These are phyloP conservation scores for Drosophila kurseongensis DNA, from an alignment of 1,140 invertebrate genomes.

Conservation along the genomic window DNA sequence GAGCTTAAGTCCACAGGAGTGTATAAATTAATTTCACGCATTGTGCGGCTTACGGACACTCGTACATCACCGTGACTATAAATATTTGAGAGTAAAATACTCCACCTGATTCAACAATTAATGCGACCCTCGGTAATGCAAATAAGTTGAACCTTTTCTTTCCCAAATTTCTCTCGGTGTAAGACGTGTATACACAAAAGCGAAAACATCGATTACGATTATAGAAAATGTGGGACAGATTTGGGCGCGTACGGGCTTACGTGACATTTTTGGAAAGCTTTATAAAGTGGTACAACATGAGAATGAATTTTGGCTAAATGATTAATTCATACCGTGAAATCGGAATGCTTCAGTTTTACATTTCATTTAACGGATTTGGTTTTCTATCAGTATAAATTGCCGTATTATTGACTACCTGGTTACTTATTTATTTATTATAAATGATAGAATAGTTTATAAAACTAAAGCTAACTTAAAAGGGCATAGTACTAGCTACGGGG, in stretches of 20 bases:
- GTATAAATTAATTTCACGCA: conserved; percentile 44
- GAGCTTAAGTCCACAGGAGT: conserved; percentile 35
- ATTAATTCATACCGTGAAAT: conserved; percentile 5
- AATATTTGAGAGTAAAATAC: conserved; percentile 29
- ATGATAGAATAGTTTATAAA: too few relatives aligned
- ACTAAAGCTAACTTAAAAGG: too few relatives aligned
- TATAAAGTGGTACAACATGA: background rate
- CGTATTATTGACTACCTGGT: too few relatives aligned
- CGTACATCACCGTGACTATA: conserved; percentile 3
- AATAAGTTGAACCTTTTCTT: conserved; percentile 1
- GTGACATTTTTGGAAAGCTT: conserved; percentile 23
- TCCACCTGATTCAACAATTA: conserved; percentile 46
- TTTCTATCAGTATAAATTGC: background rate
- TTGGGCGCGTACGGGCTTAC: conserved; percentile 10
- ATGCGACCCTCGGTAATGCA: conserved; percentile 15
- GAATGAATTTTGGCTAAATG: background rate
- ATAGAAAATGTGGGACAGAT: conserved; percentile 27
- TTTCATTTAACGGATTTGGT: background rate
- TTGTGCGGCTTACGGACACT: conserved; percentile 3
- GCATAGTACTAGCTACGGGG: too few relatives aligned
- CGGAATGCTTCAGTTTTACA: background rate
- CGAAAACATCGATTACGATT: conserved; percentile 10
- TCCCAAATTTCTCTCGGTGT: conserved; percentile 7
- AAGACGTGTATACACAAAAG: conserved; percentile 12
- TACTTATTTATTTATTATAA: too few relatives aligned